Conservation (phyloP, 2,797 vertebrate genomes). For the Sebastes paucispinis region DNA sequence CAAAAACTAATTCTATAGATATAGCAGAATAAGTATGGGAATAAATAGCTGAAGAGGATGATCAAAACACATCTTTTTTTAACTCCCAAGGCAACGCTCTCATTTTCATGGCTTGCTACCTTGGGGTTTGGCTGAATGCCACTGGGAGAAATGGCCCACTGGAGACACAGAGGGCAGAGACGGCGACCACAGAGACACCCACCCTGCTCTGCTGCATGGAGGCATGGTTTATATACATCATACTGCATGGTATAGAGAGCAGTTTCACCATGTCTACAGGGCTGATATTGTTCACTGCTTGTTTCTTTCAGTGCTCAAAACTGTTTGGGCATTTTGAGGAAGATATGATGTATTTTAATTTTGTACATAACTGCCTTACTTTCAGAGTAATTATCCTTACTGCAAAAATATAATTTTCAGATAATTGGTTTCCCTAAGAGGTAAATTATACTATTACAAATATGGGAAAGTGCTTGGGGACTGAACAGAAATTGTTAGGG, state of each 20-base stretch:
- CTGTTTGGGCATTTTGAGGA: constrained; percentile 14
- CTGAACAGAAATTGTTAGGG: not conserved
- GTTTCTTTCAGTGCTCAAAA: constrained; percentile 11
- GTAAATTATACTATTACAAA: constrained; percentile 24
- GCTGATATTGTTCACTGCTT: constrained; percentile 19
- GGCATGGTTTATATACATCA: constrained; percentile 42
- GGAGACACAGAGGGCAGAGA: constrained; percentile 74
- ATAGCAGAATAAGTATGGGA: constrained; percentile 69
- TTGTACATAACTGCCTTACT: not conserved
- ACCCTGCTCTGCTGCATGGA: constrained; percentile 61
- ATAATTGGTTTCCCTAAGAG: constrained; percentile 21
- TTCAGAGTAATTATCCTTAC: constrained; percentile 21
- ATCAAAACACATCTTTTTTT: constrained; percentile 84
- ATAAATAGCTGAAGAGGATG: constrained; percentile 79
- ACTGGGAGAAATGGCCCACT: constrained; percentile 69
- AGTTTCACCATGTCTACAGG: constrained; percentile 7
- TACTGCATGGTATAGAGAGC: constrained; percentile 26
- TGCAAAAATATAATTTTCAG: constrained; percentile 12
- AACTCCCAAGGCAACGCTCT: constrained; percentile 74
- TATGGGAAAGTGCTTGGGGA: constrained; percentile 1
- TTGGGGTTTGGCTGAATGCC: constrained; percentile 78
- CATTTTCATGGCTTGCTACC: constrained; percentile 82
- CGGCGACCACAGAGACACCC: constrained; percentile 79
- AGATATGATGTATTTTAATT: constrained; percentile 5
- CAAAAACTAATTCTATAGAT: constrained; percentile 81